Conservation (phyloP, 2,888 invertebrate genomes). For the Tinea pellionella region DNA sequence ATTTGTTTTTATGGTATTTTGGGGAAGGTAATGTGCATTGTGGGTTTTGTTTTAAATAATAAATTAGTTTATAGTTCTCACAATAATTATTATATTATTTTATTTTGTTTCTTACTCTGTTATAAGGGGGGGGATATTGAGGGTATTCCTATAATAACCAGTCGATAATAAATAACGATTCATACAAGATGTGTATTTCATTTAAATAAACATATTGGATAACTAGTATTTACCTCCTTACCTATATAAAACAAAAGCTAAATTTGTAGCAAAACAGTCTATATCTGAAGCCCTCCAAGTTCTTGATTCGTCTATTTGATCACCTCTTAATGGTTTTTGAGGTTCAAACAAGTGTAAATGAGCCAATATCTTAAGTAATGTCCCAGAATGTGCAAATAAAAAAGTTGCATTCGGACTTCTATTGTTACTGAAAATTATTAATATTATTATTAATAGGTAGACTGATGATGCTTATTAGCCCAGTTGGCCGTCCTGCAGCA, state of each 20-base stretch:
- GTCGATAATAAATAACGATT: too few species aligned
- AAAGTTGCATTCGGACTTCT: slow-evolving; percentile 63
- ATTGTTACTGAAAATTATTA: slow-evolving; percentile 29
- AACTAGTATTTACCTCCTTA: slow-evolving; percentile 38
- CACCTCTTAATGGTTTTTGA: slow-evolving; percentile 65
- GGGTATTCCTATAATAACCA: too few species aligned
- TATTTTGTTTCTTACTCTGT: too few species aligned
- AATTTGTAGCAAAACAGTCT: slow-evolving; percentile 83
- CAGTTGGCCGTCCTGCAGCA: too few species aligned
- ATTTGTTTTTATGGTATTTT: too few species aligned
- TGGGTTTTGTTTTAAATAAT: too few species aligned
- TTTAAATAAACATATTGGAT: slow-evolving; percentile 13
- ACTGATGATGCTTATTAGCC: too few species aligned
- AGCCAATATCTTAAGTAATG: slow-evolving; percentile 79
- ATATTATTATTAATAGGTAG: neutral
- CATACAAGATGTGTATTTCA: too few species aligned
- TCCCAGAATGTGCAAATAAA: slow-evolving; percentile 87
- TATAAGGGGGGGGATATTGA: too few species aligned
- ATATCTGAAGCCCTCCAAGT: slow-evolving; percentile 74
- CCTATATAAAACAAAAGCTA: slow-evolving; percentile 81
- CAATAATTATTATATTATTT: too few species aligned
- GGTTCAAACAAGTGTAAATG: slow-evolving; percentile 81
- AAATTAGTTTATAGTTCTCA: too few species aligned
- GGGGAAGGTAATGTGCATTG: too few species aligned
- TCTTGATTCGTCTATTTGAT: slow-evolving; percentile 52